Percentiles rank a stretch among this genome's conserved stretches.
Evolutionary conservation across 2,113 vertebrate genomes (phyloP).

Genomic region (Opisthocomus hoazin): DNA sequence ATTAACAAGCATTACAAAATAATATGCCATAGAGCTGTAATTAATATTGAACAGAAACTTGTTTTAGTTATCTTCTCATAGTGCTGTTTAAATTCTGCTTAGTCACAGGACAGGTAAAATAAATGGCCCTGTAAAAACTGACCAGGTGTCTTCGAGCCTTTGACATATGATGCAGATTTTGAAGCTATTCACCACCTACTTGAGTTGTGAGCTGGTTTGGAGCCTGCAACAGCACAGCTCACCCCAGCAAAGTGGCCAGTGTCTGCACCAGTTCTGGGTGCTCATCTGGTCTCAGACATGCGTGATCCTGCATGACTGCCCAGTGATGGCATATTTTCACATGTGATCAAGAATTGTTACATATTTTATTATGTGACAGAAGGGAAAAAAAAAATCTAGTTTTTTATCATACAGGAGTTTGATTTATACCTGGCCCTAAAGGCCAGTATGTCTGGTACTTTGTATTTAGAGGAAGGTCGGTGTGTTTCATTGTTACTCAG

Average conservation of each 20-base stretch:
- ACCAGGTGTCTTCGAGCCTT: background rate
- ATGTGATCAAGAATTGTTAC: background rate
- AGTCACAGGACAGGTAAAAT: background rate
- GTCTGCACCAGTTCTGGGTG: background rate
- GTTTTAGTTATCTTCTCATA: too few species aligned
- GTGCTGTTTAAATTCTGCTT: background rate
- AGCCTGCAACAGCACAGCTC: background rate
- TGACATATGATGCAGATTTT: background rate
- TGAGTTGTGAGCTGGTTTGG: background rate
- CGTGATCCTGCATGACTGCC: background rate
- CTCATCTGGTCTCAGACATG: background rate
- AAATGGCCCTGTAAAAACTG: background rate
- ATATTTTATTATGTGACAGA: background rate
- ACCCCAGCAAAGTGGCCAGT: background rate
- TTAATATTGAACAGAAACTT: too few species aligned
- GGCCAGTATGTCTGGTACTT: background rate
- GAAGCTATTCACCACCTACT: background rate
- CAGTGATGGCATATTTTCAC: background rate
- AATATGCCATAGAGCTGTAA: background rate
- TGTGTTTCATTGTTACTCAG: background rate
- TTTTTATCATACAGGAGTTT: background rate
- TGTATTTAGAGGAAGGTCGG: background rate
- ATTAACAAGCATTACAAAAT: background rate
- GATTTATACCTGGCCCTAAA: background rate
- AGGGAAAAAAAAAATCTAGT: background rate